These are phyloP conservation scores for Gasterosteus aculeatus DNA, from an alignment of 2,113 vertebrate genomes.

Conservation along the genomic window DNA sequence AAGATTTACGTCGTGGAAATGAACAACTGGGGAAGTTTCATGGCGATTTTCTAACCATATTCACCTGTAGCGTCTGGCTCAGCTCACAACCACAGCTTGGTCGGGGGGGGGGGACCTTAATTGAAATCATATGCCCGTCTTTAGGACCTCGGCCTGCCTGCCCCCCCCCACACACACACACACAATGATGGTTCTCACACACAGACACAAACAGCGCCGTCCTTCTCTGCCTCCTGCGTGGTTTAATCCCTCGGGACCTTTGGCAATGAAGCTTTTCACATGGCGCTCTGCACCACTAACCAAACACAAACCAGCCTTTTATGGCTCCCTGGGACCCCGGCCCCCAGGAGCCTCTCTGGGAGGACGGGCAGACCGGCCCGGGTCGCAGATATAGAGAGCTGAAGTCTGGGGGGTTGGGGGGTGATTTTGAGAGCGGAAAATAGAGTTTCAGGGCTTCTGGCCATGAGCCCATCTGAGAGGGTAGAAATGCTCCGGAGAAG, in stretches of 20 bases:
- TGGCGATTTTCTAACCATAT: background rate
- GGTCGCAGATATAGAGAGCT: conserved; percentile 15
- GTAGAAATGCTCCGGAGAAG: background rate
- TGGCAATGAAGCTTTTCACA: conserved; percentile 75
- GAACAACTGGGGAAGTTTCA: background rate
- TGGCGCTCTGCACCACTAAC: conserved; percentile 68
- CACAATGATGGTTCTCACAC: background rate
- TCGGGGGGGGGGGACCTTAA: conserved; percentile 52
- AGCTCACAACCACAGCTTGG: conserved; percentile 26
- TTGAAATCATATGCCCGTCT: conserved; percentile 75
- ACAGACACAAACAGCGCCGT: background rate
- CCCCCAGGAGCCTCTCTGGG: conserved; percentile 26
- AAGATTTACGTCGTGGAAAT: no score
- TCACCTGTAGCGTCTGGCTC: background rate
- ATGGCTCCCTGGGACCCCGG: conserved; percentile 44
- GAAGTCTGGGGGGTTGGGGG: background rate
- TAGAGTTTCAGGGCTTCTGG: background rate
- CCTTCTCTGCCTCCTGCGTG: conserved; percentile 46
- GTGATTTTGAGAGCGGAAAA: background rate
- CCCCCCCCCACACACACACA: conserved; percentile 7
- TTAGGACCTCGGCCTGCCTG: conserved; percentile 48
- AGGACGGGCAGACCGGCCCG: conserved; percentile 24
- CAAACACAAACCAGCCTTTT: conserved; percentile 72
- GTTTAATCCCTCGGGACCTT: conserved; percentile 60
- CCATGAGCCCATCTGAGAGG: background rate